Conservation (phyloP, 2,113 vertebrate genomes). For the Ia io region DNA sequence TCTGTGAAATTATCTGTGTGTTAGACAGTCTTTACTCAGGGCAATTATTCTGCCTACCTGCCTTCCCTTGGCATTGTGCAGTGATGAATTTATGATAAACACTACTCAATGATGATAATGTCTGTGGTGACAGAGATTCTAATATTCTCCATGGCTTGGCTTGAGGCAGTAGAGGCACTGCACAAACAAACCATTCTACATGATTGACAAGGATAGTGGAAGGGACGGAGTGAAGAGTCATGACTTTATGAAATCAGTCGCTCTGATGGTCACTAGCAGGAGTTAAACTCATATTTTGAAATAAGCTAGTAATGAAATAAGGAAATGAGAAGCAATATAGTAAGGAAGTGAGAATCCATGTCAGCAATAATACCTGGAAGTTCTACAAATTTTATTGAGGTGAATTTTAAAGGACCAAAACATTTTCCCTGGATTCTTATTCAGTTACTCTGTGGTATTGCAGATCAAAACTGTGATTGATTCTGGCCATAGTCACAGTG, state of each 20-base stretch:
- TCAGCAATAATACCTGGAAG: neutral
- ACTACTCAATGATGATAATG: neutral
- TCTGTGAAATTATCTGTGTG: neutral
- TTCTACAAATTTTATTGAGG: neutral
- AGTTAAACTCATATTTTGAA: conserved; percentile 31
- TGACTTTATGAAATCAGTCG: neutral
- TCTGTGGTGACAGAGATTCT: neutral
- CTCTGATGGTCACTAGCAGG: neutral
- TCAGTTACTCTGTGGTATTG: neutral
- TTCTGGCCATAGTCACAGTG: neutral
- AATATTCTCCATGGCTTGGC: neutral
- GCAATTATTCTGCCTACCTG: neutral
- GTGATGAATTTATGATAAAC: neutral
- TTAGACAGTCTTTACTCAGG: neutral
- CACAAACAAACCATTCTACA: neutral
- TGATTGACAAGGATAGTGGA: neutral
- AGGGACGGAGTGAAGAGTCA: neutral
- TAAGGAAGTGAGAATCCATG: neutral
- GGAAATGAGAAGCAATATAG: neutral
- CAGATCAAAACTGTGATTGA: neutral
- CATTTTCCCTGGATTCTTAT: neutral
- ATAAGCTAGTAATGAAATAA: neutral
- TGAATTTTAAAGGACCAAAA: neutral
- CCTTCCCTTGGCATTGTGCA: neutral
- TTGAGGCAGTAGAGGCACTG: neutral